Percentiles rank a stretch among this genome's conserved stretches.
Conservation (phyloP, 2,888 invertebrate species). For the Actias luna region DNA sequence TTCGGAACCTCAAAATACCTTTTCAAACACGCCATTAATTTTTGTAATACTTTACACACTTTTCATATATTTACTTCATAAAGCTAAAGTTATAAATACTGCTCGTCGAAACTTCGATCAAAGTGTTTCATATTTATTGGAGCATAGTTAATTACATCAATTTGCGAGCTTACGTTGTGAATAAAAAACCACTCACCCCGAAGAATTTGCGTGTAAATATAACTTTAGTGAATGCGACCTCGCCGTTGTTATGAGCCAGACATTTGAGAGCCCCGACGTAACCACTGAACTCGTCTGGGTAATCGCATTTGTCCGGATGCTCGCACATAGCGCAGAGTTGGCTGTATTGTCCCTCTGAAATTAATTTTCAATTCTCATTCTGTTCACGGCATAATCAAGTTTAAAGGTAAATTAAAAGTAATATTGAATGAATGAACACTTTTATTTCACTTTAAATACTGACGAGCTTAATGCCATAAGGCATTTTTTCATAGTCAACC, state of each 20-base stretch:
- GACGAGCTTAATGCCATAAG: no score
- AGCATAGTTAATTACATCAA: no score
- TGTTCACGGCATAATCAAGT: not conserved
- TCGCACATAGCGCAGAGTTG: slow-evolving; percentile 90
- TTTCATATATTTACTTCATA: no score
- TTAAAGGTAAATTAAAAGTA: no score
- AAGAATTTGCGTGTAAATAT: slow-evolving; percentile 90
- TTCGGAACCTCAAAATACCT: no score
- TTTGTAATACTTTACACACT: no score
- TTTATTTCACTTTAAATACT: no score
- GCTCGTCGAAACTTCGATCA: not conserved
- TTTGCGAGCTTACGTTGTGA: no score
- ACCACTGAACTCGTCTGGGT: slow-evolving; percentile 92
- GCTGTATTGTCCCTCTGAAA: slow-evolving; percentile 86
- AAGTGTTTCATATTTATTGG: not conserved
- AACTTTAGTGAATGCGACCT: slow-evolving; percentile 93
- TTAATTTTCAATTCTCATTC: slow-evolving; percentile 17
- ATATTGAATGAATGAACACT: no score
- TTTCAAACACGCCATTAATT: no score
- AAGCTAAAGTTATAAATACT: not conserved
- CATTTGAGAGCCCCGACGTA: slow-evolving; percentile 93
- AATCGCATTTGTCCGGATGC: slow-evolving; percentile 88
- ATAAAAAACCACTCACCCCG: slow-evolving; percentile 78
- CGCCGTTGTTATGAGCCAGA: slow-evolving; percentile 89
- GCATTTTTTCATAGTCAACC: no score